Evolutionary conservation across 2,888 invertebrate species (phyloP).

Genomic region (Tipula confusa): DNA sequence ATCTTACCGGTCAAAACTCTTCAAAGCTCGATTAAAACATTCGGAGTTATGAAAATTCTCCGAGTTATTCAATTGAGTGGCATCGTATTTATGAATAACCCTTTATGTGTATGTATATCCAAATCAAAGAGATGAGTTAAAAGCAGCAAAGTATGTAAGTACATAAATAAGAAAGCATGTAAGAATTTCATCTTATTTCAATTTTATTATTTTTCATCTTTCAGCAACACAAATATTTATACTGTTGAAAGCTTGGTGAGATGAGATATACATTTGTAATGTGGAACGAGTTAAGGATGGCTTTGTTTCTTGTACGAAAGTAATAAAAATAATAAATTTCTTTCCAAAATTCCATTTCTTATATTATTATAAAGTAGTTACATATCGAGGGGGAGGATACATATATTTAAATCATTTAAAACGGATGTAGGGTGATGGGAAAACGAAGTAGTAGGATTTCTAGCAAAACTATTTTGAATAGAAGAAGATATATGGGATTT

Average conservation of each 20-base stretch:
- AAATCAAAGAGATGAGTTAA: background rate
- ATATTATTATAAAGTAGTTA: too few relatives aligned
- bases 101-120: background rate
- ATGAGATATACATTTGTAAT: background rate
- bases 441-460: background rate
- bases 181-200: background rate
- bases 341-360: background rate
- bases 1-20: too few relatives aligned
- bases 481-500: background rate
- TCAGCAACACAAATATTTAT: background rate
- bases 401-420: conserved; percentile 3
- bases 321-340: background rate
- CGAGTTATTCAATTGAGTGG: background rate
- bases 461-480: background rate
- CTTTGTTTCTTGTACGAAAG: background rate
- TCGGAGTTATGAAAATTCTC: too few relatives aligned
- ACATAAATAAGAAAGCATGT: background rate
- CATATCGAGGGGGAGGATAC: background rate
- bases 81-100: background rate
- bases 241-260: background rate
- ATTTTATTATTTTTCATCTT: conserved; percentile 15
- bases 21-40: too few relatives aligned
- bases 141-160: background rate
- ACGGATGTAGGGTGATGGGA: background rate
- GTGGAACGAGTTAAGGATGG: background rate